Evolutionary conservation across 2,113 vertebrate species (phyloP).

Genomic region (human (Homo sapiens)): GRCh38 chrX:91747501-91748000

Average conservation of each 20-base stretch:
- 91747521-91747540: constrained; percentile 42
- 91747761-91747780: neutral
- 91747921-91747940: constrained; percentile 15
- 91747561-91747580: constrained; percentile 39
- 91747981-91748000: neutral
- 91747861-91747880: neutral
- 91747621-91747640: neutral
- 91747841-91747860: neutral
- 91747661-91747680: neutral
- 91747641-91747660: neutral
- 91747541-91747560: constrained; percentile 37
- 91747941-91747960: neutral
- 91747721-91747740: neutral
- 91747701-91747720: neutral
- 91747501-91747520: neutral
- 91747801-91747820: neutral
- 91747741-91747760: neutral
- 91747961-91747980: constrained; percentile 15
- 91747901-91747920: constrained; percentile 40
- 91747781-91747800: neutral
- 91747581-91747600: neutral
- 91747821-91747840: constrained; percentile 1
- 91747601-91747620: constrained; percentile 7
- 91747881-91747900: constrained; percentile 20
- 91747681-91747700: neutral